Evolutionary conservation across 2,797 vertebrate species (phyloP).

Genomic region (Galago senegalensis): DNA sequence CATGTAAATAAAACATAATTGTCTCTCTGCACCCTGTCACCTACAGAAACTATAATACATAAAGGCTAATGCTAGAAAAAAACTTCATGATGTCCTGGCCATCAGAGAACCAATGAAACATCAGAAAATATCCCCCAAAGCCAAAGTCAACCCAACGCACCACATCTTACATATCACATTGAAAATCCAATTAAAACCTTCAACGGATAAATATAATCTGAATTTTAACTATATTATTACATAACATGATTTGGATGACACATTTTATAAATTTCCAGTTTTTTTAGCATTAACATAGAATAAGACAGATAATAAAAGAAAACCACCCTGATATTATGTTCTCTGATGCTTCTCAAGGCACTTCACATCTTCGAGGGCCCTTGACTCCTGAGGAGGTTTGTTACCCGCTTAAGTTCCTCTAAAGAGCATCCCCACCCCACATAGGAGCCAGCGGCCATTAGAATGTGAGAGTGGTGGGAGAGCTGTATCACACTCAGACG

Average conservation of each 20-base stretch:
- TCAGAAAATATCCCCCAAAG: conserved; percentile 37
- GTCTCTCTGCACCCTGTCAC: background rate
- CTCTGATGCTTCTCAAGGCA: background rate
- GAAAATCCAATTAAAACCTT: conserved; percentile 62
- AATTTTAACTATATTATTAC: background rate
- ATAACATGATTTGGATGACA: background rate
- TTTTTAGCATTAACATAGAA: background rate
- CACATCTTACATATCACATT: background rate
- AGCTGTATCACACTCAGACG: fast-evolving
- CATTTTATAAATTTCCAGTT: background rate
- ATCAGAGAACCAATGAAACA: background rate
- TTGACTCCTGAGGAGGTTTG: background rate
- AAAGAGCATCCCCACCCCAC: background rate
- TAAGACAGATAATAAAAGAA: conserved; percentile 17
- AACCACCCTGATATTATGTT: background rate
- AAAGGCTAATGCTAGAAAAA: background rate
- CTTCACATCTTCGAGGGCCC: background rate
- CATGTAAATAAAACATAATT: background rate
- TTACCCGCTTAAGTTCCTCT: background rate
- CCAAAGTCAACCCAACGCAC: background rate
- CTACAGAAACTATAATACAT: background rate
- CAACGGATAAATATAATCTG: conserved; percentile 39
- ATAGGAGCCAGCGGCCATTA: background rate
- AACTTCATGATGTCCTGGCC: background rate
- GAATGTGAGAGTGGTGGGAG: fast-evolving